Base-by-base conservation (phyloP, 2,797 vertebrate genomes). In the Vireo griseus region DNA sequence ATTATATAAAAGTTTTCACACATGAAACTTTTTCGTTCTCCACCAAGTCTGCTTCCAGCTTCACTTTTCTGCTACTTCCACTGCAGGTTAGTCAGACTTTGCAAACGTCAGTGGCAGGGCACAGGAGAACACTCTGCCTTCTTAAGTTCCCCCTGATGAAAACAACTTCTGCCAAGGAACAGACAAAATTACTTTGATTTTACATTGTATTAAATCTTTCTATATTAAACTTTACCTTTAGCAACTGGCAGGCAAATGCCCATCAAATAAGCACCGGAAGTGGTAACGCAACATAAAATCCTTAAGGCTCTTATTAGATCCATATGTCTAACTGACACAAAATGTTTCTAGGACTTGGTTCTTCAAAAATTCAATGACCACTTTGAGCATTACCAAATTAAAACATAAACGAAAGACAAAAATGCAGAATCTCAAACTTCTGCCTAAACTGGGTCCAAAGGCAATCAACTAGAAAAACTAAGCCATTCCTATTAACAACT, bases 261-360 rank as follows among this genome's bases (percentile, higher is more conserved):
- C 66, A 68, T 57, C 40, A 78, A 80, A 2, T 57, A 77, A 73
- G 8, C 31, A 82, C 10, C 0, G 0, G 40, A 74, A 80, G 0
- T 35, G 35, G 39, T 26, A 78, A 47, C 22, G 28, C 11, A 78
- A 62, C 10, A 50, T 26, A 81, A 84, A 94, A 81, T 72, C 51
- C 61, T 54, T 31, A 63, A 35, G 24, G 39, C 11, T 78, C 8
- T 62, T 81, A 66, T 15, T 79, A 78, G 31, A 79, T 55, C 40
- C 37, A 16, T 19, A 2, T 4, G 42, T 52, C 44, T 71, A 71
- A 75, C n/a, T 50, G 58, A 58, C 31, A 59, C 7, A 73, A 31
- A 11, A 51, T 9, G 11, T 62, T 84, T 44, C 37, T 17, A 68
- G 31, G 50, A 83, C 12, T 67, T 68, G 52, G 11, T 54, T 77